Percentiles rank a stretch among this genome's conserved stretches.
These are phyloP conservation scores for Echeneis naucrates DNA, from an alignment of 2,797 vertebrate species.

Conservation along the genomic window DNA sequence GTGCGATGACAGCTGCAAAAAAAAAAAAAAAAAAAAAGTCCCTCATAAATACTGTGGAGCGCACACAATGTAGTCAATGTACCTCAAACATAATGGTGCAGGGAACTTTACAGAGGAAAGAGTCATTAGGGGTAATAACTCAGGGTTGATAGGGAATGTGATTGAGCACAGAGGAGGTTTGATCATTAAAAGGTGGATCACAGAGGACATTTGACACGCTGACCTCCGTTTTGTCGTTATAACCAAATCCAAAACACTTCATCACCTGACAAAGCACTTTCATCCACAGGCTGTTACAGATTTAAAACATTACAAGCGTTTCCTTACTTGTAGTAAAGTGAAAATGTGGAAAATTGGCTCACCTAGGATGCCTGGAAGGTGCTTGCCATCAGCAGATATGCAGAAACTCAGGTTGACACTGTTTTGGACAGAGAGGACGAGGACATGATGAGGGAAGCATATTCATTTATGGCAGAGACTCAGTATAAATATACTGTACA, in stretches of 20 bases:
- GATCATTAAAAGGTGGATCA: slow-evolving; percentile 41
- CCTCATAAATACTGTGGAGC: slow-evolving; percentile 41
- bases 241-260: slow-evolving; percentile 39
- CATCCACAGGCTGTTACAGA: slow-evolving; percentile 30
- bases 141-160: slow-evolving; percentile 30
- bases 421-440: slow-evolving; percentile 66
- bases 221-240: slow-evolving; percentile 26
- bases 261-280: slow-evolving; percentile 43
- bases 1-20: slow-evolving; percentile 53
- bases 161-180: slow-evolving; percentile 33
- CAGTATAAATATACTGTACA: slow-evolving; percentile 40
- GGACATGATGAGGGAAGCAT: slow-evolving; percentile 61
- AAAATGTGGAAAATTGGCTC: slow-evolving; percentile 81
- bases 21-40: slow-evolving; percentile 48
- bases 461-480: slow-evolving; percentile 51
- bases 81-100: slow-evolving; percentile 31
- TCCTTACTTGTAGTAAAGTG: slow-evolving; percentile 51
- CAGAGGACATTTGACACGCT: slow-evolving; percentile 28
- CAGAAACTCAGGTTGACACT: slow-evolving; percentile 96
- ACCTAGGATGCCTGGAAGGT: slow-evolving; percentile 89
- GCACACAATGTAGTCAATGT: slow-evolving; percentile 57
- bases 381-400: slow-evolving; percentile 91
- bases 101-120: slow-evolving; percentile 36
- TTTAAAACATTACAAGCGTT: slow-evolving; percentile 46
- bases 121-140: slow-evolving; percentile 65